Evolutionary conservation across 2,888 invertebrate species (phyloP).

Genomic region (Tineola bisselliella): DNA sequence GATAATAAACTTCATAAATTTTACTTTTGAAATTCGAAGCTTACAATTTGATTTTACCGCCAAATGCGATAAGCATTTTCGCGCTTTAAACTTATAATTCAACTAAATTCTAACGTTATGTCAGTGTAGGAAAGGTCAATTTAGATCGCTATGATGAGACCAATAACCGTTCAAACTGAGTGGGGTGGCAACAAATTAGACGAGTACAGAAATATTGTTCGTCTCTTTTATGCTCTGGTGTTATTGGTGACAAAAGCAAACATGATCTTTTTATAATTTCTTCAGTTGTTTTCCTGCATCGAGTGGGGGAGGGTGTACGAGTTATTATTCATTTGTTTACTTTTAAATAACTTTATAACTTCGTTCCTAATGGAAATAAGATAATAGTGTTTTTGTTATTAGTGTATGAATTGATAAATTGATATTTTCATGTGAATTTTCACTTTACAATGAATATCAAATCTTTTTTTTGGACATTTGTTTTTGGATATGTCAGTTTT

Average conservation of each 20-base stretch:
- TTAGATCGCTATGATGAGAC: background rate
- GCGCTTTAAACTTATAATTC: background rate
- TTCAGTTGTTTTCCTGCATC: conserved; percentile 34
- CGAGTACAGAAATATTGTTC: background rate
- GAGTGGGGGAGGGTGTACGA: conserved; percentile 21
- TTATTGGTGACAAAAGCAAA: background rate
- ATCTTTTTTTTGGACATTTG: conserved; percentile 47
- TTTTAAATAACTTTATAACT: conserved; percentile 20
- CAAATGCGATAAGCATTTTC: background rate
- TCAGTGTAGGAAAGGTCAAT: background rate
- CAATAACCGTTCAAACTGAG: background rate
- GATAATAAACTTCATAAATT: background rate
- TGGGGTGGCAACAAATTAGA: background rate
- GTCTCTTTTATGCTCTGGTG: background rate
- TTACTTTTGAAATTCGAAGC: background rate
- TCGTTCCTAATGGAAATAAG: conserved; percentile 22
- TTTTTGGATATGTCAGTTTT: conserved; percentile 39
- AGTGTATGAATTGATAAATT: background rate
- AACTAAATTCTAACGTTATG: background rate
- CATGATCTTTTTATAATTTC: background rate
- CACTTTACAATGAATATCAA: conserved; percentile 29
- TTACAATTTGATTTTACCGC: background rate
- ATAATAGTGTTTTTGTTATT: background rate
- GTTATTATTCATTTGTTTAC: conserved; percentile 33
- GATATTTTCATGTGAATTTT: background rate